Evolutionary conservation across 2,797 vertebrate species (phyloP).

Genomic region (Artibeus jamaicensis): DNA sequence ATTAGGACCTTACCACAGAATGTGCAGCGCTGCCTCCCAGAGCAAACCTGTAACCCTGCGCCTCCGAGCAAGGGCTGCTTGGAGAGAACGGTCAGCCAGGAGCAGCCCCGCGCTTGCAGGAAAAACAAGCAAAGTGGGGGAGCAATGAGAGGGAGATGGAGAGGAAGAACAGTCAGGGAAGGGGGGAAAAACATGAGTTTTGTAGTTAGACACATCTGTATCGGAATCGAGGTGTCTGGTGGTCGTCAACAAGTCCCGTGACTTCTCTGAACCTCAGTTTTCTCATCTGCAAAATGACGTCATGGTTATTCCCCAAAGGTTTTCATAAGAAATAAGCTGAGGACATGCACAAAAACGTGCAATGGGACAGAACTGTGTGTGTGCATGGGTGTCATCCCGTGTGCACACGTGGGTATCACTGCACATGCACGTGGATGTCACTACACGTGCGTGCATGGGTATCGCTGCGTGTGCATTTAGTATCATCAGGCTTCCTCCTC

Average conservation of each 20-base stretch:
- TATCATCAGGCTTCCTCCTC: no score
- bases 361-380: rapidly evolving
- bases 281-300: neutral
- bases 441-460: rapidly evolving
- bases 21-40: neutral
- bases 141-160: no score
- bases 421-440: no score
- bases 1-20: neutral
- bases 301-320: neutral
- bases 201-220: neutral
- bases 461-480: rapidly evolving
- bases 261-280: neutral
- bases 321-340: neutral
- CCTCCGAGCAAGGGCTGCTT: neutral
- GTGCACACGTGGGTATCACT: no score
- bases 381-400: rapidly evolving
- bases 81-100: neutral
- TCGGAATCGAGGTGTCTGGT: neutral
- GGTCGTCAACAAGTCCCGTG: neutral
- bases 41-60: neutral
- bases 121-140: neutral
- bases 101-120: neutral
- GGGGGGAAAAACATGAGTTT: neutral
- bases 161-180: neutral
- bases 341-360: neutral